Evolutionary conservation across 2,113 vertebrate species (phyloP).

Genomic region (Osmerus mordax): DNA sequence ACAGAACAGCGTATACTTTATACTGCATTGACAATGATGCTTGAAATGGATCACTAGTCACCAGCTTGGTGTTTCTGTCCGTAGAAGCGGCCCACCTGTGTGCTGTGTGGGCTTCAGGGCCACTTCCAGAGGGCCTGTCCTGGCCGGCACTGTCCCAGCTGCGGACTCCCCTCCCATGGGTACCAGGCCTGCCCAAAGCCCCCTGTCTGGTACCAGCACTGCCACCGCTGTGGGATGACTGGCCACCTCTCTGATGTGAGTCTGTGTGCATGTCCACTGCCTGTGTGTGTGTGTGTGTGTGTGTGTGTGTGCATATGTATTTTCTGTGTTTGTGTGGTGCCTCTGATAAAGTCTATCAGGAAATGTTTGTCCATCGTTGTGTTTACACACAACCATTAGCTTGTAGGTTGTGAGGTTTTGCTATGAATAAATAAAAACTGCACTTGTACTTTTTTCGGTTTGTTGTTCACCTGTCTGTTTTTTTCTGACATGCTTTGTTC

Average conservation of each 20-base stretch:
- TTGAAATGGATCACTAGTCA: too few species aligned
- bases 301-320: background rate
- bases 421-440: too few species aligned
- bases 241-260: conserved; percentile 66
- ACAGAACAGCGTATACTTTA: background rate
- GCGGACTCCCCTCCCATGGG: conserved; percentile 53
- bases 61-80: background rate
- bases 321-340: background rate
- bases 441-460: background rate
- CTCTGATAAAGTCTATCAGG: background rate
- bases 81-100: conserved; percentile 53
- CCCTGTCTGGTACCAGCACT: conserved; percentile 60
- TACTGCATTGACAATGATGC: too few species aligned
- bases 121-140: conserved; percentile 57
- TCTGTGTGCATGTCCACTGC: background rate
- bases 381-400: too few species aligned
- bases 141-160: conserved; percentile 46
- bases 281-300: background rate
- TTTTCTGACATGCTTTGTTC: background rate
- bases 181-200: conserved; percentile 42
- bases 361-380: too few species aligned
- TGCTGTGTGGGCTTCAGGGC: conserved; percentile 60
- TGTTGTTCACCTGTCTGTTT: background rate
- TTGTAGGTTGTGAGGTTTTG: too few species aligned
- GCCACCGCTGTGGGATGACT: conserved; percentile 55